Conservation (phyloP, 64 coral and sea anemone genomes). For the Cladopsammia gracilis region DNA sequence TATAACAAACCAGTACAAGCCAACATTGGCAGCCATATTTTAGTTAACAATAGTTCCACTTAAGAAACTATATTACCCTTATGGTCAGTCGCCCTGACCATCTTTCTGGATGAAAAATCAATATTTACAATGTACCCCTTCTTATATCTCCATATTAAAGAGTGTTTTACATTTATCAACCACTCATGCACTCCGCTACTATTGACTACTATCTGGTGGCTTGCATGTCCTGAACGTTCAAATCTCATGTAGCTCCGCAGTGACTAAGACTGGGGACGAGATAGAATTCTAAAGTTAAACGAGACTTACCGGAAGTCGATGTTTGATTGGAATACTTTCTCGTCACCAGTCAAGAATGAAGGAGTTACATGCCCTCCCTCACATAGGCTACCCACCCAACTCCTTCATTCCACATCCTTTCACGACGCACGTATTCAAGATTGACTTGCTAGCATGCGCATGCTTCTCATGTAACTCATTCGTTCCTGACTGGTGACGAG, state of each 20-base stretch:
- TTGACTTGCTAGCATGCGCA: too few species aligned
- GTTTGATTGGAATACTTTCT: conserved; percentile 5
- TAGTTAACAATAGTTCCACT: neutral
- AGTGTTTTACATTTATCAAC: neutral
- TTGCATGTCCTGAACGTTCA: conserved; percentile 1
- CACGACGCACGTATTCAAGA: too few species aligned
- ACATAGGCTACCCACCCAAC: neutral
- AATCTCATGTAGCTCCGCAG: conserved; percentile 13
- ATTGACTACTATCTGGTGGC: neutral
- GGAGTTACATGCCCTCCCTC: neutral
- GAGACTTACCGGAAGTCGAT: too few species aligned
- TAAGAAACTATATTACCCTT: neutral
- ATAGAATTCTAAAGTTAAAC: too few species aligned
- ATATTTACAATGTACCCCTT: neutral
- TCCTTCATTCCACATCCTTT: too few species aligned
- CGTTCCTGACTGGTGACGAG: too few species aligned
- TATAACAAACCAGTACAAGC: too few species aligned
- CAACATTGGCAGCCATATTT: neutral
- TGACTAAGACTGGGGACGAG: too few species aligned
- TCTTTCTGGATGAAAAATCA: neutral
- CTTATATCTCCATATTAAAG: neutral
- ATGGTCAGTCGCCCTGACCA: neutral
- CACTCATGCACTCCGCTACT: neutral
- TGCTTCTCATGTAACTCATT: too few species aligned
- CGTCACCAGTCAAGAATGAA: neutral